Conservation (phyloP, 2,113 vertebrate species). For the Oncorhynchus nerka region DNA sequence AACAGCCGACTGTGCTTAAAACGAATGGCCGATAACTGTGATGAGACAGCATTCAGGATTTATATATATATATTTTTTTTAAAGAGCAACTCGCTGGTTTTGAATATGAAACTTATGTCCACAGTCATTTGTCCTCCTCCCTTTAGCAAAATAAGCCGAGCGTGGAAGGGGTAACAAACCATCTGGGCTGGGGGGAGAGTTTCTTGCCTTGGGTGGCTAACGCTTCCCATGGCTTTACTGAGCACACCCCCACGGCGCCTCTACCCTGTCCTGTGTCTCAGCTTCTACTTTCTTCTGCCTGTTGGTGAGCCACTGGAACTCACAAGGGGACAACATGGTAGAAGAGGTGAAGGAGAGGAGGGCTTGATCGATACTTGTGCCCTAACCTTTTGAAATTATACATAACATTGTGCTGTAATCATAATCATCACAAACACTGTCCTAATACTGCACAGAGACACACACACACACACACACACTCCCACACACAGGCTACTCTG, state of each 20-base stretch:
- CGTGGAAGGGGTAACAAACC: conserved; percentile 7
- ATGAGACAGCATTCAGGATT: not conserved
- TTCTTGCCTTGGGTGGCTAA: conserved; percentile 33
- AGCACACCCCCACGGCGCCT: no score
- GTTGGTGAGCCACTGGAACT: no score
- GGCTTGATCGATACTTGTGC: no score
- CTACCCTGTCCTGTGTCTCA: no score
- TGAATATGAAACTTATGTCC: conserved; percentile 24
- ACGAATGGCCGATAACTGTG: not conserved
- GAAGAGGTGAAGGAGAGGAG: no score
- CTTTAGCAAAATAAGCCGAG: conserved; percentile 27
- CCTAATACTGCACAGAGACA: not conserved
- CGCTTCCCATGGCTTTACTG: conserved; percentile 36
- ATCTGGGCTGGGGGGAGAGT: conserved; percentile 27
- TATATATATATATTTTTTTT: not conserved
- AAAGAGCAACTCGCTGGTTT: conserved; percentile 6
- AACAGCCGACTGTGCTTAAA: not conserved
- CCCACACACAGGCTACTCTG: no score
- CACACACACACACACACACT: not conserved
- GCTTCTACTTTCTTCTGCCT: no score
- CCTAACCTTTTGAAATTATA: not conserved
- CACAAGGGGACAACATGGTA: no score
- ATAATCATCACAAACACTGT: not conserved
- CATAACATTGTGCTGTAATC: not conserved
- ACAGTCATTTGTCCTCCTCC: conserved; percentile 13